phyloP scores from a whole-genome alignment of 2,797 vertebrate species.

The Gila robusta region DNA sequence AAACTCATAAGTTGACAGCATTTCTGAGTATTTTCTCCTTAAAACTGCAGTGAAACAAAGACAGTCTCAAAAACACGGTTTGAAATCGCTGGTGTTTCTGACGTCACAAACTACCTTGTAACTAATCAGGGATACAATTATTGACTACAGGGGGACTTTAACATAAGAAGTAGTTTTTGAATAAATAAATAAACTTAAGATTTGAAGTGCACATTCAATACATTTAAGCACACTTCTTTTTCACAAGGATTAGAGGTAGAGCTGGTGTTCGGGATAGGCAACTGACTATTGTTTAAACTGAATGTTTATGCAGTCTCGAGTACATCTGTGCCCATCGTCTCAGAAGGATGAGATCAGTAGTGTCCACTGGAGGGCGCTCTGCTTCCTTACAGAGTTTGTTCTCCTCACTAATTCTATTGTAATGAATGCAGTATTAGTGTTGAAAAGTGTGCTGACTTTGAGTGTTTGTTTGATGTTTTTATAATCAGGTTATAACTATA shows the following conservation, averaged over 20 bases:
- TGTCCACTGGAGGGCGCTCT: conserved; percentile 39
- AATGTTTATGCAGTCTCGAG: background rate
- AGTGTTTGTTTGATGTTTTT: background rate
- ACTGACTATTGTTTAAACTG: background rate
- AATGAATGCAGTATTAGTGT: background rate
- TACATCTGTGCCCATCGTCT: background rate
- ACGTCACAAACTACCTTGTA: too few relatives aligned
- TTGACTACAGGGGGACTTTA: too few relatives aligned
- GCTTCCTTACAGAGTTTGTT: conserved; percentile 1
- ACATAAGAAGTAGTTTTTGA: background rate
- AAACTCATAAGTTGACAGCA: too few relatives aligned
- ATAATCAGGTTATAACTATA: background rate
- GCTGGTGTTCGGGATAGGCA: background rate
- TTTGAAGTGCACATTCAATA: background rate
- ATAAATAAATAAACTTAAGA: background rate
- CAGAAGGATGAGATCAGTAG: background rate
- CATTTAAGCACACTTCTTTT: background rate
- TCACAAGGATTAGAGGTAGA: background rate
- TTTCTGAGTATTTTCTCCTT: too few relatives aligned
- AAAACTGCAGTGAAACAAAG: too few relatives aligned
- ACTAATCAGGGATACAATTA: too few relatives aligned
- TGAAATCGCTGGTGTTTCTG: too few relatives aligned
- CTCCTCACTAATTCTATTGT: background rate
- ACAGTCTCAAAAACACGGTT: too few relatives aligned
- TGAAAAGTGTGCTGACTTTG: background rate